These are phyloP conservation scores for Ylistrum balloti DNA, from an alignment of 1,140 invertebrate genomes.

Conservation along the genomic window DNA sequence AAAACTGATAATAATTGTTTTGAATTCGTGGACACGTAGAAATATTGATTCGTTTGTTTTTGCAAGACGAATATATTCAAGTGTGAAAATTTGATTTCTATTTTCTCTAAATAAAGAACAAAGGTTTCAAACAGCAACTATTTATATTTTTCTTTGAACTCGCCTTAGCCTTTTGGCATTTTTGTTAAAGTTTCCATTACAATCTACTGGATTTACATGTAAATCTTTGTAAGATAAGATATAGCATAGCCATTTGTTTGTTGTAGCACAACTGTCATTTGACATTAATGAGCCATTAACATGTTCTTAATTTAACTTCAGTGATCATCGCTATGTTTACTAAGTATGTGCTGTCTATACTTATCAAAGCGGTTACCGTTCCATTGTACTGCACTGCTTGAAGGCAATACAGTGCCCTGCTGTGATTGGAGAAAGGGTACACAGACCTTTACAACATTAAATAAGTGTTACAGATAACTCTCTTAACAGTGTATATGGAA, in stretches of 20 bases:
- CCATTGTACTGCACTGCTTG: background rate
- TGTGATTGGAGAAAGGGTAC: background rate
- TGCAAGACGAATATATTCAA: too few relatives aligned
- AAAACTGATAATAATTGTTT: too few relatives aligned
- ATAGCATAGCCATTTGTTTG: background rate
- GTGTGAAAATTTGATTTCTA: too few relatives aligned
- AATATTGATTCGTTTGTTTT: too few relatives aligned
- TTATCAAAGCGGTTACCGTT: background rate
- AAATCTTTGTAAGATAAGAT: background rate
- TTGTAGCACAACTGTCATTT: background rate
- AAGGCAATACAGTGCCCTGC: background rate
- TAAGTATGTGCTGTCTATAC: background rate
- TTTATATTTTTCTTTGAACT: too few relatives aligned
- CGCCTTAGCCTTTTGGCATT: too few relatives aligned
- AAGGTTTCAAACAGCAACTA: too few relatives aligned
- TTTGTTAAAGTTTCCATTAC: background rate
- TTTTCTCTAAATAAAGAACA: too few relatives aligned
- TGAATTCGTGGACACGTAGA: too few relatives aligned
- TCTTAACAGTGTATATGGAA: background rate
- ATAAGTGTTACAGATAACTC: constrained; percentile 6
- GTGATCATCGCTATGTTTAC: background rate
- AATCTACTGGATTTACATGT: background rate
- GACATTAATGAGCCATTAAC: background rate
- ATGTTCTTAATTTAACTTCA: background rate
- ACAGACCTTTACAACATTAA: background rate